Base-by-base conservation (phyloP, 2,113 vertebrate species). In the Oncorhynchus nerka region DNA sequence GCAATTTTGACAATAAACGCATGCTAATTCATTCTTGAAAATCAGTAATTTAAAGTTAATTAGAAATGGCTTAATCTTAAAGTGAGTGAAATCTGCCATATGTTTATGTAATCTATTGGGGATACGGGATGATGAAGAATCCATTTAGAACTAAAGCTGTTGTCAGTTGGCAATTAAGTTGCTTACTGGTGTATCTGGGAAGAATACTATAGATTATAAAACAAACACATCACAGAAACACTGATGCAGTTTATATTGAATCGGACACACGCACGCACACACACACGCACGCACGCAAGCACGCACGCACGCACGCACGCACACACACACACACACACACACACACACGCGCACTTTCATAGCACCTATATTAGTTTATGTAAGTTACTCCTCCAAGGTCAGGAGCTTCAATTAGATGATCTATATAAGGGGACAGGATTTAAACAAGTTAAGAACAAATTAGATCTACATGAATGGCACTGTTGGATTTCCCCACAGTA, bases 41-140 rank as follows among this genome's bases (percentile, higher is more conserved):
- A 90, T 80, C 73, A 84, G 79, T 24, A 75, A 80, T 84, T 84
- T 86, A 80, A 77, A 83, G 74, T 75, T 62, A 82, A 88, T 88
- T 85, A 84, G 67, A 87, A 76, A 73, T 73, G 75, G 79, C 76
- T 88, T 85, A 55, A 84, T 81, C 59, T 80, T 79, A 76, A 81
- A 75, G 72, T 82, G 81, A 72, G 71, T 71, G 67, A 73, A 84
- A 85, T 74, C 34, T 34, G 55, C 69, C 72, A 81, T 82, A 83
- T 84, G 22, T 79, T 83, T 73, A 30, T 75, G 7, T 45, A 73
- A 73, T 84, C 71, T 83, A 81, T 68, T 77, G 76, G 61, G 78
- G 84, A 83, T 74, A 76, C 75, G 77, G 70, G 74, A 62, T 22
- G 19, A 15, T 49, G 19, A 74, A 68, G 61, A 71, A 79, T 79